phyloP scores from a whole-genome alignment of 2,113 vertebrate species.

The Gobiocypris rarus region DNA sequence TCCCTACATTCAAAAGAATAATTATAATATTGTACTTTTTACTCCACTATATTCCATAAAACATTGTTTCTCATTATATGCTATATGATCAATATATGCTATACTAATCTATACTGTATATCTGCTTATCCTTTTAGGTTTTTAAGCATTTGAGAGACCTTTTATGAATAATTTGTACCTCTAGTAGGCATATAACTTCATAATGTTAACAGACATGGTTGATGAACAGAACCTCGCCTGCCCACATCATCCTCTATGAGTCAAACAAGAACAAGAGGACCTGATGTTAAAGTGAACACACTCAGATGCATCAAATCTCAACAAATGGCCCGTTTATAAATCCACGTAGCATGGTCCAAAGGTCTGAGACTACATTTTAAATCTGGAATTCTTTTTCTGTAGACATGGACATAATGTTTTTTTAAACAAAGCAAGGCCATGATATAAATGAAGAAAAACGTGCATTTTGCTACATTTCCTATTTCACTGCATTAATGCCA shows the following conservation, averaged over 20 bases:
- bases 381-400: neutral
- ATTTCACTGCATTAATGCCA: too few species aligned
- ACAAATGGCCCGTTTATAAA: neutral
- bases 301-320: neutral
- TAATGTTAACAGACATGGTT: conserved; percentile 13
- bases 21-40: too few species aligned
- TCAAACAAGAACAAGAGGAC: conserved; percentile 35
- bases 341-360: neutral
- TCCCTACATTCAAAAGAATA: too few species aligned
- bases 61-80: too few species aligned
- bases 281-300: conserved; percentile 1
- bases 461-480: too few species aligned
- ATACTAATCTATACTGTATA: neutral
- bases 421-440: too few species aligned
- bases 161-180: conserved; percentile 4
- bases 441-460: too few species aligned
- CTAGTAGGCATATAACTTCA: neutral
- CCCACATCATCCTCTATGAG: conserved; percentile 41
- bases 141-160: neutral
- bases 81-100: too few species aligned
- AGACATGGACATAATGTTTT: neutral
- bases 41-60: too few species aligned
- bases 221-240: conserved; percentile 21
- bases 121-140: neutral
- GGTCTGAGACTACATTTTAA: neutral